Base-by-base conservation (phyloP, 1,140 invertebrate genomes). In the Trypoxylus dichotomus region DNA sequence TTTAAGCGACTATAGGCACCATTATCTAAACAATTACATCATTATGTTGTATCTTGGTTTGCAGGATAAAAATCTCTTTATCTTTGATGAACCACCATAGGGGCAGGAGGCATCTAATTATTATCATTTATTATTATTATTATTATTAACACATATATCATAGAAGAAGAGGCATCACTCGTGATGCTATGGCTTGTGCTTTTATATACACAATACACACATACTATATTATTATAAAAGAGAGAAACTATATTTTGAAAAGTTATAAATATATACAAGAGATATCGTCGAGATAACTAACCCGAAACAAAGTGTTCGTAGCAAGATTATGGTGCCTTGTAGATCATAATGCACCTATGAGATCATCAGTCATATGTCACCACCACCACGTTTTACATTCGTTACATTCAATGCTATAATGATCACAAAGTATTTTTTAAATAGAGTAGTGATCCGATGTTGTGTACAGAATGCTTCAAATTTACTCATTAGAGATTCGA, bases 361-460 rank as follows among this genome's bases (percentile, higher is more conserved):
- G 79, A 79, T 63, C 78, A 79, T 79, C 78, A 77, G 63, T 78
- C 77, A 75, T 74, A 78, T 77, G 76, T 54, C 74, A 75, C 74
- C 74, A 75, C 74, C 74, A 47, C 43, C 43, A 13, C 43, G n/a
- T 47, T 47, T 15, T 47, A 47, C 43, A 75, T 27, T 47, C 42
- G 76, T 68, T 79, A 84, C 82, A 83, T 83, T 84, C 80, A 82
- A 84, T 84, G 81, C 81, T 82, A 81, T 76, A 85, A 73, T 73
- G 83, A 84, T 82, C 83, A 84, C 79, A 80, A 81, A 79, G 81
- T 82, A 80, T 81, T 82, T 83, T 79, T 79, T 47, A 83, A 83
- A 84, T 81, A 83, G 80, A 81, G 79, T 76, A 78, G 78, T 77
- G 79, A 83, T 79, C 81, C 80, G 79, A 82, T 79, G 75, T 63